Evolutionary conservation across 2,797 vertebrate genomes (phyloP).

Genomic region (Gorsachius magnificus): DNA sequence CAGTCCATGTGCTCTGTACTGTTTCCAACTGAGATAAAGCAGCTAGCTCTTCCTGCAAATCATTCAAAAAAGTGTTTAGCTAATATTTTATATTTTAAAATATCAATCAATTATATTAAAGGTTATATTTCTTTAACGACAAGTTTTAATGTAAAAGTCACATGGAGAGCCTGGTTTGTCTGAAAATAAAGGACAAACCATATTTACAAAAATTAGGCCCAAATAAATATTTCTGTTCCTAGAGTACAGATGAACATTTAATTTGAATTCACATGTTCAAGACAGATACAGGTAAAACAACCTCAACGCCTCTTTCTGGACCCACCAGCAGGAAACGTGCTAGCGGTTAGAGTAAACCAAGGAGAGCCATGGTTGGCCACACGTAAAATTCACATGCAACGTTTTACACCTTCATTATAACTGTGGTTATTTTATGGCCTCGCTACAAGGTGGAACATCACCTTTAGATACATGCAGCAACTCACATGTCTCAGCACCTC

Average conservation of each 20-base stretch:
- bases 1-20: accelerated
- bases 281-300: not conserved
- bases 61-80: not conserved
- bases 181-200: not conserved
- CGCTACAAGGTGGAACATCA: not conserved
- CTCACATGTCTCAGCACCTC: not conserved
- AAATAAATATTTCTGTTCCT: not conserved
- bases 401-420: not conserved
- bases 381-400: not conserved
- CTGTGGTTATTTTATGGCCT: not conserved
- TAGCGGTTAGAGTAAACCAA: not conserved
- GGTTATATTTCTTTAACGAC: not conserved
- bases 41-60: not conserved
- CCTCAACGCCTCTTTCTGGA: not conserved
- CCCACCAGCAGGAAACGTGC: not conserved
- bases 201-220: not conserved
- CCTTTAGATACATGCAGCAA: not conserved
- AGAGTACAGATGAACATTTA: not conserved
- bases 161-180: not conserved
- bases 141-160: not conserved
- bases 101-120: not conserved
- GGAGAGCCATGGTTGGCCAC: not conserved
- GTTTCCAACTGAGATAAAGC: not conserved
- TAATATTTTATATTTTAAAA: not conserved
- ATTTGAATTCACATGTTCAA: not conserved